These are phyloP conservation scores for Manacus vitellinus DNA, from an alignment of 2,113 vertebrate species.

Conservation along the genomic window DNA sequence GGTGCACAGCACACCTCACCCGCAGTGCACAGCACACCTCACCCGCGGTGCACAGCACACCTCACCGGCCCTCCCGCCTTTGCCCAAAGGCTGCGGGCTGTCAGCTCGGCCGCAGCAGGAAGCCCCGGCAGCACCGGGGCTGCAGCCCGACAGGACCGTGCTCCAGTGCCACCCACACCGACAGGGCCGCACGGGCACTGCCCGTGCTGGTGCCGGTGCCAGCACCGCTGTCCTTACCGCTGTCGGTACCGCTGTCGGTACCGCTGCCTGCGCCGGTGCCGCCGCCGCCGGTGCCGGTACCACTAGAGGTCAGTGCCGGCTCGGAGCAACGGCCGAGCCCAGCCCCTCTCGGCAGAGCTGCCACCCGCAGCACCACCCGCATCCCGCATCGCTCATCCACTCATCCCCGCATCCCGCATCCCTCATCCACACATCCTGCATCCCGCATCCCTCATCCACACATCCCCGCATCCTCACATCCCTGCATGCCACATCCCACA, in stretches of 20 bases:
- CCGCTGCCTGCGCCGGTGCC: neutral
- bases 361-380: neutral
- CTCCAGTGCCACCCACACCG: neutral
- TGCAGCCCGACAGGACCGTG: neutral
- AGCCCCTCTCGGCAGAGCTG: neutral
- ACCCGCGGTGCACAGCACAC: neutral
- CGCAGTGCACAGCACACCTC: neutral
- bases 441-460: neutral
- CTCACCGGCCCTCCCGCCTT: neutral
- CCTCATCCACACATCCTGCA: neutral
- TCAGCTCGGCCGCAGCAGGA: neutral
- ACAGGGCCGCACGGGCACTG: neutral
- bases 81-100: neutral
- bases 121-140: neutral
- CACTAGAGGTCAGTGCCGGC: slow-evolving; percentile 7
- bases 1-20: neutral
- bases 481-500: neutral
- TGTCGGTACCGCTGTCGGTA: neutral
- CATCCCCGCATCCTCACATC: neutral
- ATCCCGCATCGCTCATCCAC: neutral
- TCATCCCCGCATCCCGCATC: neutral
- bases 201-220: no score
- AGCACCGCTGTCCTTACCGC: neutral
- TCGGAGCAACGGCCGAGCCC: neutral
- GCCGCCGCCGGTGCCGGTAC: neutral